A percentile compares a stretch with the other conserved stretches of the same genome.
These are phyloP conservation scores for Cariama cristata DNA, from an alignment of 2,113 vertebrate genomes.

Conservation along the genomic window DNA sequence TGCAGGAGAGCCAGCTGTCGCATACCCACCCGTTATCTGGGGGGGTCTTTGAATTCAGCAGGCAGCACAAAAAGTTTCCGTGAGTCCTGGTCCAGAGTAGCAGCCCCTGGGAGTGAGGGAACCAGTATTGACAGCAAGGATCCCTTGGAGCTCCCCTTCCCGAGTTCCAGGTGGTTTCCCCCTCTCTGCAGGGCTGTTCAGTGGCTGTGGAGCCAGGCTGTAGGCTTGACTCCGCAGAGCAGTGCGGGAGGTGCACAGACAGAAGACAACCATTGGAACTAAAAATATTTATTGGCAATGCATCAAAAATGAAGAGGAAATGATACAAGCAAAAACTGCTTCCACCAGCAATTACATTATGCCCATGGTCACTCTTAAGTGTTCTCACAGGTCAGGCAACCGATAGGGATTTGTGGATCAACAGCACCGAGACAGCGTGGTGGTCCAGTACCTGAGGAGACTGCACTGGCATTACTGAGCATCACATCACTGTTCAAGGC, in stretches of 20 bases:
- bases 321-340: background rate
- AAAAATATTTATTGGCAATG: background rate
- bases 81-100: background rate
- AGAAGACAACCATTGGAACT: background rate
- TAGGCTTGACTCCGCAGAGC: background rate
- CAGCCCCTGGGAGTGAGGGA: background rate
- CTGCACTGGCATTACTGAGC: background rate
- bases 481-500: background rate
- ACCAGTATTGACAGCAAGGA: background rate
- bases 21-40: fast-evolving
- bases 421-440: fast-evolving
- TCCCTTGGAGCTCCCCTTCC: background rate
- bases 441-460: background rate
- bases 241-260: background rate
- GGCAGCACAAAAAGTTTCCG: fast-evolving
- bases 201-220: fast-evolving
- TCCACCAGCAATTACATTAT: background rate
- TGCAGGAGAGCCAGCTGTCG: background rate
- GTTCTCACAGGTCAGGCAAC: background rate
- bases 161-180: background rate
- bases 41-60: background rate
- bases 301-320: background rate
- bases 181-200: background rate
- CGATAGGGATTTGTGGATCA: background rate
- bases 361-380: background rate